Evolutionary conservation across 1,140 invertebrate species (phyloP), one percentile per base, ranked within the genome.

Genomic region (Venturia canescens): DNA sequence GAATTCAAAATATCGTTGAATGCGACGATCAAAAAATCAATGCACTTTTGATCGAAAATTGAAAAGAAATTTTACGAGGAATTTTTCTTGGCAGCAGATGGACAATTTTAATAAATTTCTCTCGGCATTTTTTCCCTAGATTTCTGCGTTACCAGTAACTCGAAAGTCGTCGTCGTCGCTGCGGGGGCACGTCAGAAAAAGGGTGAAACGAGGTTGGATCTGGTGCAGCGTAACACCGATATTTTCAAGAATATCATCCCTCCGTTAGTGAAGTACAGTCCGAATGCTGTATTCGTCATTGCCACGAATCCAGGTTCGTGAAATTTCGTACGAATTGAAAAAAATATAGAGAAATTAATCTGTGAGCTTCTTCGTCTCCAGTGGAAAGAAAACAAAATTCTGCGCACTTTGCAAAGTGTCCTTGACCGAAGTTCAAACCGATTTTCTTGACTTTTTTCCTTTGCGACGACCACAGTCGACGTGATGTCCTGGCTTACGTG

Each of bases 401-500:
- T 53, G 31, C 18, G 70, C 80, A 48, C 70, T 78, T 63, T 44
- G 23, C 23, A 34, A 34, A 34, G 7, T 34, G 3, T 63, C 53
- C n/a, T 29, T 67, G 70, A 26, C 13, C 67, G 38, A 75, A 2
- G 13, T 71, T 66, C 11, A 66, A 60, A 34, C 63, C 21, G 53
- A 27, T 48, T 77, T 66, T 81, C 15, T 60, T 48, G 21, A 69
- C 69, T 60, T 48, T 75, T 15, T 50, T 27, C 21, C 23, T 66
- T 53, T 21, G 75, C 29, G 31, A 29, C 44, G 13, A 77, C 16
- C 34, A 5, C 38, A 94, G 94, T 95, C 75, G 94, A 95, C 88
- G 92, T 95, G 83, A 84, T 95, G 83, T 90, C 93, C 21, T 95
- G 94, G 90, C 89, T 95, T 16, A 93, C 94, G 11, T 96, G 95